Base-by-base conservation (phyloP, 2,797 vertebrate species). In the Amphiprion clarkii region DNA sequence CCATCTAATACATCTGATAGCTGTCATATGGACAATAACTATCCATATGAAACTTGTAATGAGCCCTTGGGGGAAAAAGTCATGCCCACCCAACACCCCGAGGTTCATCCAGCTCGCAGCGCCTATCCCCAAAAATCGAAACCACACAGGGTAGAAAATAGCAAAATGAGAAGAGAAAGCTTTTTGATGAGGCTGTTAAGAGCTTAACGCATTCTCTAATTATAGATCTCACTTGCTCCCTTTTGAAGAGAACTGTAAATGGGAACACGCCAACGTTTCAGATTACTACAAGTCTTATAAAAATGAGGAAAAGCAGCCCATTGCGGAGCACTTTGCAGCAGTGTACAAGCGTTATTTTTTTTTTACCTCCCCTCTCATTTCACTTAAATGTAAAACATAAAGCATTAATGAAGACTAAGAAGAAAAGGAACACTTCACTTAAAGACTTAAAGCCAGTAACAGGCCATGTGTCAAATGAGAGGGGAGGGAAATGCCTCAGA, bases 181-280 rank as follows among this genome's bases (percentile, higher is more conserved):
- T 89, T 93, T 93, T 92, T 93, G 88, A 90, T 91, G 90, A 80
- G 86, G 74, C 88, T 82, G 88, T 93, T 91, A 93, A 87, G 88
- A 82, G 71, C 87, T 85, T 89, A 87, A 92, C 84, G 85, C 81
- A 86, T 93, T 94, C 94, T 92, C 87, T 96, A 95, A 96, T 95
- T 95, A 96, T 90, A 95, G 90, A 93, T 94, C 84, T 87, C 84
- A 88, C 86, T 89, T 65, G 68, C 78, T 79, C 63, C 71, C 74
- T 83, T 95, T 95, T 95, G 94, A 95, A 93, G 93, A 81, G 78
- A 89, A 88, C 88, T 89, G 90, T 93, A 94, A 93, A 93, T 90
- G 92, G 80, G 93, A 90, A 81, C 89, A 91, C 71, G 78, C 85
- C 87, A 93, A 86, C 74, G 85, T 82, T 92, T 86, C 82, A 87